phyloP scores from a whole-genome alignment of 2,113 vertebrate species.

The Anser cygnoides region DNA sequence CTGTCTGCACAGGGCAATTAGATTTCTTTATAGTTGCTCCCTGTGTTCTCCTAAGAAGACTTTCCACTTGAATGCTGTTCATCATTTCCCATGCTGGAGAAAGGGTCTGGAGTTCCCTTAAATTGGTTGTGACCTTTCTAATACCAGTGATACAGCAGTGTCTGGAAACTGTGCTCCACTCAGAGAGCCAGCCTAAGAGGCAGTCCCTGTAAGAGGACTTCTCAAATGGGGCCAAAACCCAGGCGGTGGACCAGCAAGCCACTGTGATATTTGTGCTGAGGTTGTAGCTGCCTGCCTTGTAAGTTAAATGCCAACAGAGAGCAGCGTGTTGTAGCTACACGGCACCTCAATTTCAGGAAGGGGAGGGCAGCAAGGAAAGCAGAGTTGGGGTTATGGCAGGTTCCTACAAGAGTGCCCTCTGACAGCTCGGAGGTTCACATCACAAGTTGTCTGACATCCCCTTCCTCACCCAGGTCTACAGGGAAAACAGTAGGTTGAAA shows the following conservation, averaged over 20 bases:
- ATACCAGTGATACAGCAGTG: neutral
- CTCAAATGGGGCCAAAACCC: neutral
- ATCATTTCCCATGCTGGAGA: neutral
- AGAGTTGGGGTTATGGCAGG: neutral
- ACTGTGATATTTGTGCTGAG: neutral
- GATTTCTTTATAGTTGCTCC: neutral
- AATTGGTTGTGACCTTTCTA: neutral
- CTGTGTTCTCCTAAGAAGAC: neutral
- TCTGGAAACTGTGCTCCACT: neutral
- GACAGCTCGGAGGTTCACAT: neutral
- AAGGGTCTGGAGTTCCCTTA: neutral
- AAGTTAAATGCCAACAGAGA: neutral
- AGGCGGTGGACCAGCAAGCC: neutral
- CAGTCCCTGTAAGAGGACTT: neutral
- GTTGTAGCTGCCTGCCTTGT: neutral
- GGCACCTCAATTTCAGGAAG: neutral
- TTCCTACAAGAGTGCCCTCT: neutral
- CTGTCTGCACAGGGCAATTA: neutral
- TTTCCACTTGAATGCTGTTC: neutral
- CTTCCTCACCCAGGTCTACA: neutral
- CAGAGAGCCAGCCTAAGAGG: neutral
- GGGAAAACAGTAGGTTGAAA: neutral
- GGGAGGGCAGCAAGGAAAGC: neutral
- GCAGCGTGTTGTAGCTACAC: neutral
- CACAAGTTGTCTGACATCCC: neutral